These are phyloP conservation scores for Ctenoplectra terminalis DNA, from an alignment of 1,140 invertebrate species.

Conservation along the genomic window DNA sequence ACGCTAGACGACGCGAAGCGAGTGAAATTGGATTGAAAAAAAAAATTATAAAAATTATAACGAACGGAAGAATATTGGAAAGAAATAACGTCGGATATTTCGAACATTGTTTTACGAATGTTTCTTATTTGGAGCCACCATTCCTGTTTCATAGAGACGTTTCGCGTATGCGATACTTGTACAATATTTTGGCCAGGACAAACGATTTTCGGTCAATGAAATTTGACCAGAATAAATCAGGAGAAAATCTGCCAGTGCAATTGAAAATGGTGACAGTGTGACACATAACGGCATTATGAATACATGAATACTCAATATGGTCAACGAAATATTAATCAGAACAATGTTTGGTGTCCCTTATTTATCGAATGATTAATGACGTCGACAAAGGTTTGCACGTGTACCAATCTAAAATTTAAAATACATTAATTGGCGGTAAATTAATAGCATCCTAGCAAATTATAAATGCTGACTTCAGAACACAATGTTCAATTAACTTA, in stretches of 20 bases:
- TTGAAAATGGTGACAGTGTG: conserved; percentile 26
- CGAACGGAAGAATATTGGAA: neutral
- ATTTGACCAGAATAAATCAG: neutral
- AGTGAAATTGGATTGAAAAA: neutral
- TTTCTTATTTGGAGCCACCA: too few species aligned
- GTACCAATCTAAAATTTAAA: conserved; percentile 28
- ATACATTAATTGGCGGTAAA: conserved; percentile 4
- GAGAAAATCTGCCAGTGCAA: conserved; percentile 27
- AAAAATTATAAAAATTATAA: neutral
- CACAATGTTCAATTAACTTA: neutral
- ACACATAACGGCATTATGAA: conserved; percentile 21
- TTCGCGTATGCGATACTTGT: neutral
- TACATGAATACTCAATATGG: conserved; percentile 31
- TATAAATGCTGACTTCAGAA: neutral
- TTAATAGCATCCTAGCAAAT: neutral
- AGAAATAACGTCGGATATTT: neutral
- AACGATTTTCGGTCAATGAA: neutral
- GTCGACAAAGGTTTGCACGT: neutral
- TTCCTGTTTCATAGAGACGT: neutral
- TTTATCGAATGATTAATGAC: conserved; percentile 35
- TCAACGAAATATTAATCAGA: conserved; percentile 27
- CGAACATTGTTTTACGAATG: neutral
- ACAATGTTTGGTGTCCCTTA: conserved; percentile 25
- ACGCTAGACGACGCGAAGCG: neutral
- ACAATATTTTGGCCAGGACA: neutral